Conservation (phyloP, 1,140 invertebrate species). For the Cotesia typhae region DNA sequence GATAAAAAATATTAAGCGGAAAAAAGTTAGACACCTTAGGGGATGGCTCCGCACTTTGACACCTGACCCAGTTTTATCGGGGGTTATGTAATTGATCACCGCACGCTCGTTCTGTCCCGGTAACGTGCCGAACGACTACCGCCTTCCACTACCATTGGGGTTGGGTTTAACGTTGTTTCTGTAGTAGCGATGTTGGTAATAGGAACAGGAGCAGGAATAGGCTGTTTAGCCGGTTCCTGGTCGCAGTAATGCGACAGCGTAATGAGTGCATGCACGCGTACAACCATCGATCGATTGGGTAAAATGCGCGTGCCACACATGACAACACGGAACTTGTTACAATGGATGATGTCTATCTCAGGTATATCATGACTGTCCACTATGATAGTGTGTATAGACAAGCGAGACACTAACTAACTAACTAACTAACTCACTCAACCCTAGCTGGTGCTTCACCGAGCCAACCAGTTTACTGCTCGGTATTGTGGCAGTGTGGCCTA, state of each 20-base stretch:
- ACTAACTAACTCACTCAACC: too few species aligned
- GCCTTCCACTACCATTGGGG: neutral
- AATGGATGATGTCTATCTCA: conserved; percentile 7
- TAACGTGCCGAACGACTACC: neutral
- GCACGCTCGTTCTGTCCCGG: conserved; percentile 31
- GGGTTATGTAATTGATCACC: conserved; percentile 60
- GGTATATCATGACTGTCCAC: too few species aligned
- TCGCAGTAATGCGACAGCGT: conserved; percentile 12
- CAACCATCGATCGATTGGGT: conserved; percentile 6
- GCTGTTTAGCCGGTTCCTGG: neutral
- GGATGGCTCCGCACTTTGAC: conserved; percentile 62
- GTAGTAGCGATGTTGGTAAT: neutral
- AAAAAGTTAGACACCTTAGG: conserved; percentile 57
- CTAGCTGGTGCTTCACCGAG: too few species aligned
- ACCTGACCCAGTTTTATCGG: conserved; percentile 62
- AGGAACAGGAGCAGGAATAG: neutral
- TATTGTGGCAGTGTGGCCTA: too few species aligned
- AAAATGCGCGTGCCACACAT: conserved; percentile 21
- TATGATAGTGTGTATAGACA: too few species aligned
- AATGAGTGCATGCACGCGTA: conserved; percentile 31
- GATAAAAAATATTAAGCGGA: conserved; percentile 45
- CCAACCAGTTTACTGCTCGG: too few species aligned
- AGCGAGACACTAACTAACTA: too few species aligned
- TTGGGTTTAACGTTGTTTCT: neutral
- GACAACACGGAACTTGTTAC: conserved; percentile 5